Conservation (phyloP, 1,140 invertebrate species). For the Drosophila santomea region DNA sequence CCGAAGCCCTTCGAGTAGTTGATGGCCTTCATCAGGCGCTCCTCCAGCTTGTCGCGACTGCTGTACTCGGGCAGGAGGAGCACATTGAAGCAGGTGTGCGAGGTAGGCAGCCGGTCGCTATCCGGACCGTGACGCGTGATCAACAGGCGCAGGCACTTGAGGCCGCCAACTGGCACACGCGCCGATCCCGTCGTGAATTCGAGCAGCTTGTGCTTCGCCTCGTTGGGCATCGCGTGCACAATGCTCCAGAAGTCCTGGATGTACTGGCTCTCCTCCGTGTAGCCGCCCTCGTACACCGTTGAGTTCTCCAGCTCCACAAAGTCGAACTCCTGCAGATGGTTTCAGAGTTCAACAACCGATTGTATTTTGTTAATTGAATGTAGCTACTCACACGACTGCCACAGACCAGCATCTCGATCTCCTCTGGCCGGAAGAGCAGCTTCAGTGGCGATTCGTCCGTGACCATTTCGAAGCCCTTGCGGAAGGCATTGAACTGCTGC, state of each 20-base stretch:
- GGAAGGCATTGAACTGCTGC: conserved; percentile 94
- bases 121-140: conserved; percentile 92
- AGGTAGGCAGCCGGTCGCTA: conserved; percentile 91
- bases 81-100: conserved; percentile 98
- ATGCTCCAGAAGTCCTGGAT: conserved; percentile 97
- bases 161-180: conserved; percentile 96
- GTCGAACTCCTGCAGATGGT: conserved; percentile 89
- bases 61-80: conserved; percentile 96
- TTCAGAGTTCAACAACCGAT: conserved; percentile 3
- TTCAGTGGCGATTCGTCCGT: conserved; percentile 93
- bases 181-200: conserved; percentile 98
- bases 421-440: conserved; percentile 95
- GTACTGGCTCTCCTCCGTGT: conserved; percentile 92
- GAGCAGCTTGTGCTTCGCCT: conserved; percentile 95
- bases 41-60: conserved; percentile 92
- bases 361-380: not conserved
- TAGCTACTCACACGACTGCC: conserved; percentile 93
- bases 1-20: conserved; percentile 95
- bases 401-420: conserved; percentile 94
- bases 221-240: conserved; percentile 93
- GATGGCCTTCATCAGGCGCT: conserved; percentile 95
- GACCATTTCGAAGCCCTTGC: conserved; percentile 96
- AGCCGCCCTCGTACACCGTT: conserved; percentile 97
- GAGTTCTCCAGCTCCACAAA: conserved; percentile 95
- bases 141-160: conserved; percentile 94